Conservation (phyloP, 2,888 invertebrate genomes). For the Tetragonisca angustula region DNA sequence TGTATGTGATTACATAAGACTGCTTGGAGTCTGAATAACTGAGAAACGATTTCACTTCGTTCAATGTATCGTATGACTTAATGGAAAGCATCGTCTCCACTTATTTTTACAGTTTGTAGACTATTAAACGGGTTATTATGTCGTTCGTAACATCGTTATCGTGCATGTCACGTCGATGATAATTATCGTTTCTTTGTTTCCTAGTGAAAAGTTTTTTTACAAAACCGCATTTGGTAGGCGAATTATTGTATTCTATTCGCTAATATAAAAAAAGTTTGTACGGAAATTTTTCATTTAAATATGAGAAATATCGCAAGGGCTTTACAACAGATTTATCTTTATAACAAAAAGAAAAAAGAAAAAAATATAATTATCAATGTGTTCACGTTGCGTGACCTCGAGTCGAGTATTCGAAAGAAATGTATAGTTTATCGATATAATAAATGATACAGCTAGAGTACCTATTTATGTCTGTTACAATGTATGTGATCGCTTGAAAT, state of each 20-base stretch:
- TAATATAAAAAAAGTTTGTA: constrained; percentile 6
- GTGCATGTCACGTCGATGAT: constrained; percentile 38
- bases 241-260: constrained; percentile 15
- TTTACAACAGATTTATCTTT: constrained; percentile 51
- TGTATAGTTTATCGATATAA: constrained; percentile 72
- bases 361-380: constrained; percentile 68
- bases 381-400: constrained; percentile 70
- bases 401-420: constrained; percentile 67
- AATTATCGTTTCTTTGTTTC: constrained; percentile 8
- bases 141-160: constrained; percentile 34
- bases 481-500: constrained; percentile 81
- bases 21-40: constrained; percentile 19
- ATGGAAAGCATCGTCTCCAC: constrained; percentile 11
- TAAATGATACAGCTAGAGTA: constrained; percentile 72
- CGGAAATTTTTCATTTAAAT: constrained; percentile 40
- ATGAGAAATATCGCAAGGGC: constrained; percentile 38
- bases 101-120: constrained; percentile 29
- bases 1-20: constrained; percentile 26
- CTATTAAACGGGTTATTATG: constrained; percentile 36
- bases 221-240: not conserved
- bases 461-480: constrained; percentile 80
- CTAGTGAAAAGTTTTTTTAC: constrained; percentile 15
- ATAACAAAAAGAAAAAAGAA: not conserved
- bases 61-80: constrained; percentile 11
- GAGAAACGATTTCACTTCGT: constrained; percentile 25